Conservation (phyloP, 2,888 invertebrate species). For the Sisyra nigra region DNA sequence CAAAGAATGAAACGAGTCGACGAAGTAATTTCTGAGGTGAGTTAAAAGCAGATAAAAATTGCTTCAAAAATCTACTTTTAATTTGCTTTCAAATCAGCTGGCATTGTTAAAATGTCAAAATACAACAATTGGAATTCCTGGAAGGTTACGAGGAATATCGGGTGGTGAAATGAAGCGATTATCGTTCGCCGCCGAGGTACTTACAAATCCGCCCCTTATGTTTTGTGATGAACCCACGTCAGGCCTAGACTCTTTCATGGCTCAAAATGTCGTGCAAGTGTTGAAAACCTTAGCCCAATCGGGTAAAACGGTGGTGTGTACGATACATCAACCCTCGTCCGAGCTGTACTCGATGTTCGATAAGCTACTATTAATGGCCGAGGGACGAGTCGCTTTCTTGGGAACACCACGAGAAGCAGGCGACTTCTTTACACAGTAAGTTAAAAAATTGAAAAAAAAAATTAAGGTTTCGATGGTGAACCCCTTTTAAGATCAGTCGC, state of each 20-base stretch:
- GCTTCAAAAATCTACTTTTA: too few species aligned
- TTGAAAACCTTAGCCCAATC: slow-evolving; percentile 52
- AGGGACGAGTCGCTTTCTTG: slow-evolving; percentile 78
- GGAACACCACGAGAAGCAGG: slow-evolving; percentile 68
- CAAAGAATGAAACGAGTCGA: slow-evolving; percentile 66
- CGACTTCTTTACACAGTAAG: slow-evolving; percentile 65
- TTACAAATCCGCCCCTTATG: slow-evolving; percentile 88
- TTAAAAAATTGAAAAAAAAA: slow-evolving; percentile 10
- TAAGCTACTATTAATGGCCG: slow-evolving; percentile 75
- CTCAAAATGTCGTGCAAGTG: slow-evolving; percentile 78
- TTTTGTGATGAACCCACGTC: slow-evolving; percentile 98
- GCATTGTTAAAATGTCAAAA: slow-evolving; percentile 80
- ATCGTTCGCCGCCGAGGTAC: slow-evolving; percentile 91
- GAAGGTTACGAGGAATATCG: slow-evolving; percentile 78
- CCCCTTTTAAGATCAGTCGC: too few species aligned
- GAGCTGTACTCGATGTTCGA: slow-evolving; percentile 84
- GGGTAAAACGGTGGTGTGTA: slow-evolving; percentile 81
- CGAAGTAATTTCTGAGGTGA: slow-evolving; percentile 71
- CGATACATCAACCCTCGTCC: slow-evolving; percentile 92
- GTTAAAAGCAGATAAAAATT: slow-evolving; percentile 12
- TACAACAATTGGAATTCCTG: slow-evolving; percentile 78
- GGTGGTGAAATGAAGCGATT: slow-evolving; percentile 93
- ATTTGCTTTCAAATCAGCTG: slow-evolving; percentile 35
- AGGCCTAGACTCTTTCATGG: slow-evolving; percentile 93
- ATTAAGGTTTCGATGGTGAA: too few species aligned